phyloP scores from a whole-genome alignment of 2,888 invertebrate genomes.

The Ectemnius continuus region DNA sequence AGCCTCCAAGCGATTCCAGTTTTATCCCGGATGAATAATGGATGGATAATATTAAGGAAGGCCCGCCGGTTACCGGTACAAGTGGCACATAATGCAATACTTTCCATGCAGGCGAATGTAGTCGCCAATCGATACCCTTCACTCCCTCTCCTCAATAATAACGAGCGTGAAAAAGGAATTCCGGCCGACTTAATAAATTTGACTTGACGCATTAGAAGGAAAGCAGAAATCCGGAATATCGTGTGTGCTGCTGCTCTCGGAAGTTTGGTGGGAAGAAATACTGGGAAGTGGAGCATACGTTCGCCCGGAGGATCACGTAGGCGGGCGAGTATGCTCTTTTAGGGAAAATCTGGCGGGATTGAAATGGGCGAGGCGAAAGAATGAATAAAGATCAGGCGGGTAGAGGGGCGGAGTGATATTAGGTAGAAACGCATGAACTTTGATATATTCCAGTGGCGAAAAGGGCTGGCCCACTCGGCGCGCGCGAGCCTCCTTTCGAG shows the following conservation, averaged over 20 bases:
- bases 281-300: conserved; percentile 41
- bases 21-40: conserved; percentile 71
- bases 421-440: conserved; percentile 78
- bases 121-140: not conserved
- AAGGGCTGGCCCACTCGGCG: conserved; percentile 2
- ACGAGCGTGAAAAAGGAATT: not conserved
- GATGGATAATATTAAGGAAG: conserved; percentile 66
- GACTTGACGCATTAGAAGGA: too few species aligned
- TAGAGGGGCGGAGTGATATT: conserved; percentile 68
- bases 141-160: too few species aligned
- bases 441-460: conserved; percentile 72
- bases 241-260: too few species aligned
- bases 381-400: conserved; percentile 75
- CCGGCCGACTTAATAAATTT: not conserved
- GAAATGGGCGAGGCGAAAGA: conserved; percentile 75
- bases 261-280: too few species aligned
- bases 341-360: conserved; percentile 75
- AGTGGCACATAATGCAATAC: conserved; percentile 43
- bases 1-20: conserved; percentile 55
- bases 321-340: conserved; percentile 54
- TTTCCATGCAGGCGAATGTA: conserved; percentile 4
- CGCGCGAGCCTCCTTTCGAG: not conserved
- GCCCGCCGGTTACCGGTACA: conserved; percentile 50
- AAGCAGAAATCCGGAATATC: too few species aligned
- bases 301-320: conserved; percentile 45